Conservation (phyloP, 2,797 vertebrate genomes). For the Rhinophrynus dorsalis region DNA sequence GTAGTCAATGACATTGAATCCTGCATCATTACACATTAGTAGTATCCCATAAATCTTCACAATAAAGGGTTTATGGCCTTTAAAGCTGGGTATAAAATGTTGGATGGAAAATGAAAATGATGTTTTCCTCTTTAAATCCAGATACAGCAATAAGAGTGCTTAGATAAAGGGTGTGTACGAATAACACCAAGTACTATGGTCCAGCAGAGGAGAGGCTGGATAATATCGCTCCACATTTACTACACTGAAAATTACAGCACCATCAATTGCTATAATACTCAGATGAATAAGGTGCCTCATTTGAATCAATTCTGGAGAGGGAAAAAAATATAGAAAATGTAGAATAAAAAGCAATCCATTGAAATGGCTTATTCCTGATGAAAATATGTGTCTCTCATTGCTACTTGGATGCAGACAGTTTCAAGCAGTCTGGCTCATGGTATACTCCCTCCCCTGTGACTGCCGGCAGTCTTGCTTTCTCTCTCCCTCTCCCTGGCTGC, state of each 20-base stretch:
- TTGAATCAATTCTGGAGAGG: conserved; percentile 75
- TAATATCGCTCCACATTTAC: conserved; percentile 73
- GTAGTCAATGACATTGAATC: conserved; percentile 66
- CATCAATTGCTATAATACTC: conserved; percentile 67
- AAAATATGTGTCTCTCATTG: conserved; percentile 65
- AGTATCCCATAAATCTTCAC: conserved; percentile 58
- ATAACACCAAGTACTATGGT: conserved; percentile 71
- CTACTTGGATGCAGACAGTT: conserved; percentile 66
- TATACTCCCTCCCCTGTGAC: conserved; percentile 66
- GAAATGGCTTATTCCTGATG: conserved; percentile 68
- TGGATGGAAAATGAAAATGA: conserved; percentile 55
- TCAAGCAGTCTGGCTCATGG: conserved; percentile 66
- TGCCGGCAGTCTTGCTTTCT: conserved; percentile 61
- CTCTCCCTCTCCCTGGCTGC: conserved; percentile 68
- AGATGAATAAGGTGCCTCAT: conserved; percentile 80
- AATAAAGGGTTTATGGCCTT: conserved; percentile 58
- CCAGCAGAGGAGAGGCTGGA: conserved; percentile 73
- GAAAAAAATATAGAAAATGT: conserved; percentile 70
- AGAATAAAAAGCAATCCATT: conserved; percentile 66
- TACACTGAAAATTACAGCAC: conserved; percentile 74
- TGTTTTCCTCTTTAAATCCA: conserved; percentile 72
- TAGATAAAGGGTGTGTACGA: conserved; percentile 71
- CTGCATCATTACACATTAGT: conserved; percentile 65
- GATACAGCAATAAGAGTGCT: conserved; percentile 68
- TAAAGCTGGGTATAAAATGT: conserved; percentile 68